Evolutionary conservation across 1,140 invertebrate genomes (phyloP), one percentile per base, ranked within the genome.

Genomic region (Charaxes varanes): DNA sequence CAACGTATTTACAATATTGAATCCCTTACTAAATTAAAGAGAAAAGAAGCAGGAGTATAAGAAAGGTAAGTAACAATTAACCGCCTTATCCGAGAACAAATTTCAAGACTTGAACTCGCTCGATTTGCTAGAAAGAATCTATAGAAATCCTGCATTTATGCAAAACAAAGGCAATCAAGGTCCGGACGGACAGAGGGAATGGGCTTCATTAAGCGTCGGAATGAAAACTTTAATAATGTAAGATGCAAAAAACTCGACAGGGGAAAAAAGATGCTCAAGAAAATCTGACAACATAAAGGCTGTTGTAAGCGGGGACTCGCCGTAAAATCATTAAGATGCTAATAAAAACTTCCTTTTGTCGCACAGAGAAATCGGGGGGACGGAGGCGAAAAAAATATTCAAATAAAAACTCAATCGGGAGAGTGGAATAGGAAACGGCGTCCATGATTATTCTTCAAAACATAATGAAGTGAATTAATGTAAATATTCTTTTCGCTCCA

Each of bases 291-390:
- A 83, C 79, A 81, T 84, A 84, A 84, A 84, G 79, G 79, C 77
- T 79, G 70, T 78, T 81, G 73, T 81, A 81, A 80, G 73, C 72
- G 76, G 74, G 72, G 73, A 73, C 70, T 70, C 64, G 72, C 78
- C 82, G 82, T 85, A 85, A 85, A 85, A 85, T 85, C 84, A 85
- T 85, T 85, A 85, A 85, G 84, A 85, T 84, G 82, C 82, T 84
- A 85, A 85, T 85, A 85, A 85, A 85, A 85, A 83, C 76, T 80
- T 84, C 76, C 79, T 80, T 80, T 83, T 81, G 77, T 83, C 62
- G 64, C 66, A 61, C 68, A 64, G 69, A 73, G 74, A 68, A 79
- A 76, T 77, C 67, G 48, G 62, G 57, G 64, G 70, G 62, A 53
- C 46, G n/a, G n/a, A n/a, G n/a, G 41, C 43, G 58, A 64, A 82